phyloP scores from a whole-genome alignment of 2,888 invertebrate genomes.

The Euspilapteryx auroguttella region DNA sequence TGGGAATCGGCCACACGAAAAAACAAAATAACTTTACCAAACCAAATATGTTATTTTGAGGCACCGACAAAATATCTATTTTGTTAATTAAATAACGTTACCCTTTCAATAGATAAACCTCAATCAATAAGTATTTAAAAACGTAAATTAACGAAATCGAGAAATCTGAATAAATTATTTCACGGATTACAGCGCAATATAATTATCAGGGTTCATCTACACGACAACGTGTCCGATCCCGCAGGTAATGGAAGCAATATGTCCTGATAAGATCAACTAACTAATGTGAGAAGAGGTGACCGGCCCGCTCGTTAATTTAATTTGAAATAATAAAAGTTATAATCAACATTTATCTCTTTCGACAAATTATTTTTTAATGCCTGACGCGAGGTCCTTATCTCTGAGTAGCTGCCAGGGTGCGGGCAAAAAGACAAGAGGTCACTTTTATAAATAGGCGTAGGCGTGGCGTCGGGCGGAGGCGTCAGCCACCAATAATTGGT shows the following conservation, averaged over 20 bases:
- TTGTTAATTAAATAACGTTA: constrained; percentile 26
- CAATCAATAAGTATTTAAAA: too few relatives aligned
- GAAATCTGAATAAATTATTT: constrained; percentile 61
- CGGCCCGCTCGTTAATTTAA: constrained; percentile 55
- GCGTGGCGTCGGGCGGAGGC: constrained; percentile 31
- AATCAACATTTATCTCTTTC: constrained; percentile 59
- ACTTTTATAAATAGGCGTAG: constrained; percentile 35
- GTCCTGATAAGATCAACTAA: constrained; percentile 56
- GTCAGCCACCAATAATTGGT: constrained; percentile 27
- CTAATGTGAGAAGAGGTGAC: constrained; percentile 60
- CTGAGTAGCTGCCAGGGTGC: constrained; percentile 26
- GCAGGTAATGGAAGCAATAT: constrained; percentile 58
- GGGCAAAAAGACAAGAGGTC: constrained; percentile 30
- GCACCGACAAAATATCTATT: constrained; percentile 4
- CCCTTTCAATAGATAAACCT: constrained; percentile 58
- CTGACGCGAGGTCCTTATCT: constrained; percentile 47
- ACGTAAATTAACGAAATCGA: too few relatives aligned
- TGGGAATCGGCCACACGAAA: constrained; percentile 45
- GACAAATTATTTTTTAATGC: constrained; percentile 61
- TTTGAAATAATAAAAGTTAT: constrained; percentile 60
- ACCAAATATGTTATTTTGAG: constrained; percentile 9
- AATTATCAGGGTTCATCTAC: constrained; percentile 49
- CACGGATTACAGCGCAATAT: constrained; percentile 52
- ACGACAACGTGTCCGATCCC: constrained; percentile 51
- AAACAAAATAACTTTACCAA: constrained; percentile 18